Conservation (phyloP, 2,797 vertebrate genomes). For the Melanotaenia maccullochi region DNA sequence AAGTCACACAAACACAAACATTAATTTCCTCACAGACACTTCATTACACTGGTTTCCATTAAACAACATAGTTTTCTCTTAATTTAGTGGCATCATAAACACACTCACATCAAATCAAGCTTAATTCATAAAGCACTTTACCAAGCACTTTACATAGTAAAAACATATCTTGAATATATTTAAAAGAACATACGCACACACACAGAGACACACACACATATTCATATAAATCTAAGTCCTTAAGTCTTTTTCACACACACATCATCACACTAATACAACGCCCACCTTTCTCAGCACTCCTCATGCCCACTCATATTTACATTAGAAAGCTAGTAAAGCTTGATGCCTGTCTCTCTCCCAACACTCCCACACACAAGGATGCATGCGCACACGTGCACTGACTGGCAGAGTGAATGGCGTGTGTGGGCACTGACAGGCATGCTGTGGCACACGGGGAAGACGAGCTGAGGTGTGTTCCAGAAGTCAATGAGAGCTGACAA, state of each 20-base stretch:
- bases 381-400: conserved; percentile 20
- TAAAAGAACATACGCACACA: too few relatives aligned
- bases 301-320: conserved; percentile 10
- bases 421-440: conserved; percentile 52
- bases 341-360: background rate
- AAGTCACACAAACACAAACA: background rate
- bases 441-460: conserved; percentile 38
- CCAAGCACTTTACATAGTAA: too few relatives aligned
- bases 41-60: conserved; percentile 4
- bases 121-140: too few relatives aligned
- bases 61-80: background rate
- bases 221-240: too few relatives aligned
- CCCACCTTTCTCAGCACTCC: background rate
- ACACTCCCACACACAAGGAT: conserved; percentile 15
- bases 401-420: conserved; percentile 7
- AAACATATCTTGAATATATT: too few relatives aligned
- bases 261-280: too few relatives aligned
- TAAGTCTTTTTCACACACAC: too few relatives aligned
- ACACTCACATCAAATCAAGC: background rate
- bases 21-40: background rate
- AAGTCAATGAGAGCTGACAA: conserved; percentile 64
- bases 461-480: conserved; percentile 37
- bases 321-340: conserved; percentile 8
- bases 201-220: too few relatives aligned
- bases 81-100: conserved; percentile 5